These are phyloP conservation scores for Leistus spinibarbis DNA, from an alignment of 2,888 invertebrate species.

Conservation along the genomic window DNA sequence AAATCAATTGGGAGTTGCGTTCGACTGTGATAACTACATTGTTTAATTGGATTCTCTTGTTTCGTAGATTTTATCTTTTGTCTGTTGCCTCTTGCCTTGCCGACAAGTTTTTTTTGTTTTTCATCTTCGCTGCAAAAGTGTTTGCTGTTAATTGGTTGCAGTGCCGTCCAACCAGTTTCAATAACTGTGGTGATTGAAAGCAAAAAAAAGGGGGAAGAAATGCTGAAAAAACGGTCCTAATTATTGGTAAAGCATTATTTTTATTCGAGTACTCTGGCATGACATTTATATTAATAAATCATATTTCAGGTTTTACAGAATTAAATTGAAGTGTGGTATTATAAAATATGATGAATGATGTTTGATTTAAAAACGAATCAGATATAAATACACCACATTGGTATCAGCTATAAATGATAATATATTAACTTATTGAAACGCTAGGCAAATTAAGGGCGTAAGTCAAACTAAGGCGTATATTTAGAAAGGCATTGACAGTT, in stretches of 20 bases:
- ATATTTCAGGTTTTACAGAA: background rate
- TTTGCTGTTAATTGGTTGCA: constrained; percentile 26
- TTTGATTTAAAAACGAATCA: background rate
- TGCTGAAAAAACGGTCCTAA: background rate
- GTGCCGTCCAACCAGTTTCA: background rate
- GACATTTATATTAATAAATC: background rate
- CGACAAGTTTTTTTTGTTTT: constrained; percentile 22
- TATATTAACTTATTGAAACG: too few relatives aligned
- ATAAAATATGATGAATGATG: background rate
- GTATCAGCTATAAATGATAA: too few relatives aligned
- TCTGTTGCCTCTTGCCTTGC: constrained; percentile 15
- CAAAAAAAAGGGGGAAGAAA: background rate
- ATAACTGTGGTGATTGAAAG: background rate
- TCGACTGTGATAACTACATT: constrained; percentile 33
- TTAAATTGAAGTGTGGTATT: background rate
- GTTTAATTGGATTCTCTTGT: constrained; percentile 38
- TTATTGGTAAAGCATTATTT: background rate
- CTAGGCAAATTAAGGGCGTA: too few relatives aligned
- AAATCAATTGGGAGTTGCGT: constrained; percentile 27
- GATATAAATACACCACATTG: background rate
- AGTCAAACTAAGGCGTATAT: too few relatives aligned
- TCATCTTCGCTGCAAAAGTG: constrained; percentile 1
- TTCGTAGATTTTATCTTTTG: constrained; percentile 29
- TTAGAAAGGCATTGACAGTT: too few relatives aligned
- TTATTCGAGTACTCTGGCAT: background rate